Percentiles rank a stretch among this genome's conserved stretches.
Evolutionary conservation across 2,888 invertebrate genomes (phyloP).

Genomic region (Dryomyza anilis): DNA sequence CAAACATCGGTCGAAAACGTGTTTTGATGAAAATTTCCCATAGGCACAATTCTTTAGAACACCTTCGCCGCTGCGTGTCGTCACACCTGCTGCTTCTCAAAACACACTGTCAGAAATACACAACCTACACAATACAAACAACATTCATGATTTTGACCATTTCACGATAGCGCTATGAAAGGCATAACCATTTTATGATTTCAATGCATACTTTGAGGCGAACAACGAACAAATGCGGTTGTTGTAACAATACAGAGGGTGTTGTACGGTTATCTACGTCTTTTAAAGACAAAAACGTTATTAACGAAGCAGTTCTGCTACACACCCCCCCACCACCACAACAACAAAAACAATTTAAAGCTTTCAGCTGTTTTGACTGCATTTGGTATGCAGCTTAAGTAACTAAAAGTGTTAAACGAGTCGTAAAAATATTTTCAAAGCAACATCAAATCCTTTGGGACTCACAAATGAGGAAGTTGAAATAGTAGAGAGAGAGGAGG

Average conservation of each 20-base stretch:
- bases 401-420: constrained; percentile 51
- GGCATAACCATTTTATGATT: neutral
- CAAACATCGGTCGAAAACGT: too few relatives aligned
- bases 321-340: neutral
- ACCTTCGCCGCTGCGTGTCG: too few relatives aligned
- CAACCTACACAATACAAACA: neutral
- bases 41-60: neutral
- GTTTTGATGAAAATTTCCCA: too few relatives aligned
- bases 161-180: neutral
- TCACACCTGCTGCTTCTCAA: too few relatives aligned
- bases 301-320: neutral
- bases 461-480: neutral
- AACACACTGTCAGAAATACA: too few relatives aligned
- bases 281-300: constrained; percentile 7
- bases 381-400: constrained; percentile 36
- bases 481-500: neutral
- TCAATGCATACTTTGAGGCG: constrained; percentile 4
- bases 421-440: constrained; percentile 55
- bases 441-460: constrained; percentile 24
- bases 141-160: neutral
- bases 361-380: constrained; percentile 16
- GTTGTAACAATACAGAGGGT: neutral
- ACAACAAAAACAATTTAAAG: neutral
- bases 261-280: neutral
- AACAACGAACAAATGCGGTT: constrained; percentile 4